phyloP scores from a whole-genome alignment of 2,888 invertebrate species.

The Branchellion lobata region DNA sequence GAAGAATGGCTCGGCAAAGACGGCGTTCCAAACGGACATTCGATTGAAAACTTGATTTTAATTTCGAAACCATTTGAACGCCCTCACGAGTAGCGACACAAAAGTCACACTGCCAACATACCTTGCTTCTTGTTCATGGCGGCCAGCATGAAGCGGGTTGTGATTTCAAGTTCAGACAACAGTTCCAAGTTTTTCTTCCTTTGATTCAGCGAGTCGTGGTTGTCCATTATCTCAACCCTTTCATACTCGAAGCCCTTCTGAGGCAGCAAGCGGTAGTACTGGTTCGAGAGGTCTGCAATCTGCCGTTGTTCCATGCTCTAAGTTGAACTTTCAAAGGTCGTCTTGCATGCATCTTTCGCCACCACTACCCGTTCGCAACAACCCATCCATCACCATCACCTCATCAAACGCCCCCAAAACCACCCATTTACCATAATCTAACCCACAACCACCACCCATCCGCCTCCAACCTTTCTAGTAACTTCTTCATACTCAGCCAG shows the following conservation, averaged over 20 bases:
- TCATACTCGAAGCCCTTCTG: constrained; percentile 62
- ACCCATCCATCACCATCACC: too few relatives aligned
- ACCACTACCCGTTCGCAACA: too few relatives aligned
- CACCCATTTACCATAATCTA: too few relatives aligned
- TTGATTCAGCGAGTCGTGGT: constrained; percentile 55
- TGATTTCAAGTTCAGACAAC: constrained; percentile 62
- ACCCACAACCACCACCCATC: too few relatives aligned
- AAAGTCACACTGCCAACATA: constrained; percentile 47
- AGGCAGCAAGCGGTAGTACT: constrained; percentile 65
- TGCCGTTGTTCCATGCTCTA: constrained; percentile 40
- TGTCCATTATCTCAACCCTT: constrained; percentile 60
- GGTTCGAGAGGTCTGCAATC: constrained; percentile 63
- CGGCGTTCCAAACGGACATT: too few relatives aligned
- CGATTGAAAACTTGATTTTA: too few relatives aligned
- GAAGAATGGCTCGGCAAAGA: too few relatives aligned
- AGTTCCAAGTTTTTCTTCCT: constrained; percentile 59
- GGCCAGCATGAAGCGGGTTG: constrained; percentile 61
- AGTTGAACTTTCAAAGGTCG: too few relatives aligned
- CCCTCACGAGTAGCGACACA: background rate
- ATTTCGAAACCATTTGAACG: too few relatives aligned
- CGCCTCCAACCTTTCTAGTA: background rate
- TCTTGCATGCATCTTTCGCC: too few relatives aligned
- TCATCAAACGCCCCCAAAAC: too few relatives aligned
- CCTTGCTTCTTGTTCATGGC: constrained; percentile 59
- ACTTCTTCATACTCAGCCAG: background rate